Evolutionary conservation across 2,797 vertebrate species (phyloP).

Genomic region (Alfaro cultratus): DNA sequence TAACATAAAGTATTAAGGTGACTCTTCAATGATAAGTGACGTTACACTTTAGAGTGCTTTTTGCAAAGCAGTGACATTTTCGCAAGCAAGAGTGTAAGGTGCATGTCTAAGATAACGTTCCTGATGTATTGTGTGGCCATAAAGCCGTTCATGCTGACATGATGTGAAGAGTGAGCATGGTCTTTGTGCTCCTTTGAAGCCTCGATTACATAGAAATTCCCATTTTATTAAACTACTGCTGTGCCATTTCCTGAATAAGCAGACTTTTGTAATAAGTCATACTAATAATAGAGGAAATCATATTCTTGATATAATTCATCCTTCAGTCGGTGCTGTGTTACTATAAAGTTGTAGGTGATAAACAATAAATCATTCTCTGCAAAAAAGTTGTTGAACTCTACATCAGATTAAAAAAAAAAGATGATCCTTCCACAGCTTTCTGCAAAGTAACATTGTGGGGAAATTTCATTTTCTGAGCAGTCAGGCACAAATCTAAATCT

Average conservation of each 20-base stretch:
- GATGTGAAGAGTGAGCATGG: background rate
- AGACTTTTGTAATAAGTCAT: constrained; percentile 40
- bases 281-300: constrained; percentile 42
- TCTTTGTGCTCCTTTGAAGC: constrained; percentile 22
- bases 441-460: constrained; percentile 73
- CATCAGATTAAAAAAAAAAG: constrained; percentile 46
- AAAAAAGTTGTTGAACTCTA: constrained; percentile 68
- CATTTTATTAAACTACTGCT: constrained; percentile 32
- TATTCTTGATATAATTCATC: constrained; percentile 29
- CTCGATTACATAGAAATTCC: constrained; percentile 37
- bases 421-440: constrained; percentile 54
- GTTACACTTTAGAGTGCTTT: background rate
- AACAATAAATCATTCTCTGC: constrained; percentile 45
- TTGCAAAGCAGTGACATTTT: constrained; percentile 38
- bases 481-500: constrained; percentile 80
- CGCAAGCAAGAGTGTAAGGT: constrained; percentile 30
- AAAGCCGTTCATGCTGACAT: constrained; percentile 24
- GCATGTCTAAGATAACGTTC: constrained; percentile 38
- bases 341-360: constrained; percentile 47
- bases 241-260: constrained; percentile 38
- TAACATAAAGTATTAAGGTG: constrained; percentile 35
- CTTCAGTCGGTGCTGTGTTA: constrained; percentile 23
- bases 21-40: constrained; percentile 57
- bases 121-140: constrained; percentile 28
- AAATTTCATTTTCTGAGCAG: constrained; percentile 76